These are phyloP conservation scores for Drosophila carrolli DNA, from an alignment of 1,140 invertebrate species.

Conservation along the genomic window DNA sequence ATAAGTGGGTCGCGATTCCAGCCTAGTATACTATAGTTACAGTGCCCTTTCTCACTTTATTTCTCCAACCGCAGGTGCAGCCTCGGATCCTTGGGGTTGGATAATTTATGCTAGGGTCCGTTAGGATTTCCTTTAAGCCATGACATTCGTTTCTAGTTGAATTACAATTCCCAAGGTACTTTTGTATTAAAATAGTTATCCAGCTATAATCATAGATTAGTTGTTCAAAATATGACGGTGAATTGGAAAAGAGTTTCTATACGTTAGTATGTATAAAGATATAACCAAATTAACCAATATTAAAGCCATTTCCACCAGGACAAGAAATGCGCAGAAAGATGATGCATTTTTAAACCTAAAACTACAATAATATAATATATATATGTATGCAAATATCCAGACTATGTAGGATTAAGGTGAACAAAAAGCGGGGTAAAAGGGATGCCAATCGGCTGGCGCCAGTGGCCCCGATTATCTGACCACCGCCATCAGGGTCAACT, in stretches of 20 bases:
- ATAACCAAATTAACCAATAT: no score
- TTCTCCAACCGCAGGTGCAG: background rate
- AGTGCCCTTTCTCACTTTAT: background rate
- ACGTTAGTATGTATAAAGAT: no score
- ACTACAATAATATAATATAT: background rate
- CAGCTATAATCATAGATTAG: no score
- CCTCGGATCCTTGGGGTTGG: background rate
- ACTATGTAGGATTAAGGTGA: background rate
- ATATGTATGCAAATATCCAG: background rate
- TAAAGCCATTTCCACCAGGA: no score
- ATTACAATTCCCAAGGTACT: no score
- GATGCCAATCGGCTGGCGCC: slow-evolving; percentile 30
- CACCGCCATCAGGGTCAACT: slow-evolving; percentile 63
- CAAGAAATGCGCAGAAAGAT: no score
- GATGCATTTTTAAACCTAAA: background rate
- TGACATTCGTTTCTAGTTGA: no score
- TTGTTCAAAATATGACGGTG: no score
- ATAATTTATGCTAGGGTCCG: background rate
- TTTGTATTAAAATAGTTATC: no score
- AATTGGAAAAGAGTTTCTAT: no score
- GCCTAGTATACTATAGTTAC: slow-evolving; percentile 8
- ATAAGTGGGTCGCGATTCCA: slow-evolving; percentile 30
- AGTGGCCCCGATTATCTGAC: slow-evolving; percentile 57
- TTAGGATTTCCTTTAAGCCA: slow-evolving; percentile 3
- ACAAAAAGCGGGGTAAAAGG: background rate